Conservation (phyloP, 2,113 vertebrate species). For the Sprattus sprattus region DNA sequence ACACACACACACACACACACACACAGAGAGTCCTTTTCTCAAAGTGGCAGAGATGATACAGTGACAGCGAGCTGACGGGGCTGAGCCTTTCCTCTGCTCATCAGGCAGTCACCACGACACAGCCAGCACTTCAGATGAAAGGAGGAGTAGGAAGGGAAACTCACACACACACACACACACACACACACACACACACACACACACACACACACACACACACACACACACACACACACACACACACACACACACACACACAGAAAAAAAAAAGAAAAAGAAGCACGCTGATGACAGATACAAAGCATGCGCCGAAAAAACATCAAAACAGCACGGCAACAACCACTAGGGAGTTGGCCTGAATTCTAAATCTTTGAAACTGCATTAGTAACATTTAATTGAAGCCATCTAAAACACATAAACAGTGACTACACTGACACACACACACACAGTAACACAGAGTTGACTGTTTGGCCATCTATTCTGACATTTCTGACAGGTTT, state of each 20-base stretch:
- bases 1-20: too few relatives aligned
- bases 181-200: not conserved
- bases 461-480: not conserved
- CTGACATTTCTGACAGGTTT: not conserved
- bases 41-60: not conserved
- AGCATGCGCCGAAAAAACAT: not conserved
- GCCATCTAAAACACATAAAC: not conserved
- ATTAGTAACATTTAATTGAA: not conserved
- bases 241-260: constrained; percentile 1
- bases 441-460: not conserved
- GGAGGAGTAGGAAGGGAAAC: not conserved
- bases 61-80: not conserved
- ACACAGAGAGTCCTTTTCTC: not conserved
- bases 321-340: not conserved
- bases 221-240: constrained; percentile 3
- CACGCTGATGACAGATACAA: not conserved
- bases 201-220: not conserved
- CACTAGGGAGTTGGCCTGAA: not conserved
- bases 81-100: not conserved
- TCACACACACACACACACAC: not conserved
- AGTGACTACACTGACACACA: not conserved
- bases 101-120: not conserved
- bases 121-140: constrained; percentile 11
- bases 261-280: not conserved
- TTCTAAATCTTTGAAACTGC: constrained; percentile 5